Base-by-base conservation (phyloP, 2,888 invertebrate species). In the Coelopa pilipes region DNA sequence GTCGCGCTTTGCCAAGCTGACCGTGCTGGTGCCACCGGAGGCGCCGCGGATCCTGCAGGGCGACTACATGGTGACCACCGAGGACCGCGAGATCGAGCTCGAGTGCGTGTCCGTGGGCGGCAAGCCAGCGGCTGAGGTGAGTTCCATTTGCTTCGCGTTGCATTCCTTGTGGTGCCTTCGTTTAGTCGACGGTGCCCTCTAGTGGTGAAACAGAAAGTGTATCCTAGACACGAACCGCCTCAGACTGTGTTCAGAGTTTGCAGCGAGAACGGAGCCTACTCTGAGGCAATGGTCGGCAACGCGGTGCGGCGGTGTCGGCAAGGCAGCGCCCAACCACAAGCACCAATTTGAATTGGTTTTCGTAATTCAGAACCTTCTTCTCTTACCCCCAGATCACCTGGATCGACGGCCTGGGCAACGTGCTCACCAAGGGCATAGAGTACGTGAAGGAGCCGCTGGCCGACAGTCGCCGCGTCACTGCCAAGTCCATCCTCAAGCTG, bases 51-150 rank as follows among this genome's bases (percentile, higher is more conserved):
- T 98, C 81, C 89, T 93, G 70, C 95, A 96, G 86, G 96, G 95
- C 74, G 92, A 92, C 84, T 93, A 92, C 87, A 91, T 95, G 86
- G 91, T 93, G 83, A 95, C 96, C 55, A 95, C 95, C 7, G 96
- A 97, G 86, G 96, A 96, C 88, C 91, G 94, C 82, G 94, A 94
- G 82, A 93, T 96, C 81, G 94, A 95, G 88, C 91, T 98, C 86
- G 96, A 97, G 82, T 98, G 98, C 88, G 91, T 94, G 70, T 96
- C 97, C 76, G 89, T 92, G 72, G 96, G 94, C 72, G 98, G 98
- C 71, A 97, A 97, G 87, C 98, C 98, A 17, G 94, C 96, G 1
- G 96, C 98, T 57, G 96, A 96, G 92, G 94, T 94, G 88, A 91
- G 90, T 76, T 12, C 3, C 53, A 53, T 9, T 53, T 9, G 53